Conservation (phyloP, 2,797 vertebrate genomes). For the Urosaurus nigricauda region DNA sequence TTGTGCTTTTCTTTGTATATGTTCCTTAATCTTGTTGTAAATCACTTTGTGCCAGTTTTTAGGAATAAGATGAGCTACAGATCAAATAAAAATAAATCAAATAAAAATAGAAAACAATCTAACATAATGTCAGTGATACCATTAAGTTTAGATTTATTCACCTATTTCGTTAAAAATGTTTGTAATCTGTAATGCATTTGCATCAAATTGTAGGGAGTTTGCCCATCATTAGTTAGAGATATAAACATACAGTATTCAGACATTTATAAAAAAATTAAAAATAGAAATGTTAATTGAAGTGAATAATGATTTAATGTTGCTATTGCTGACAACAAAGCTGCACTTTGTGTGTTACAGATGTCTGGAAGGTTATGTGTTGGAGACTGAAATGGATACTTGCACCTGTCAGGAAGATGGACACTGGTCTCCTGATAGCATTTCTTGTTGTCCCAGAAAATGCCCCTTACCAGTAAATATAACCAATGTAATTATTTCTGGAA, state of each 20-base stretch:
- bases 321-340: constrained; percentile 28
- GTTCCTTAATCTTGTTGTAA: too few relatives aligned
- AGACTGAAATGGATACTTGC: constrained; percentile 78
- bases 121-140: background rate
- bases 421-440: constrained; percentile 89
- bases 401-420: constrained; percentile 88
- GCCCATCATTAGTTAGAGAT: background rate
- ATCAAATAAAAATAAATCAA: background rate
- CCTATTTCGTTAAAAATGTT: background rate
- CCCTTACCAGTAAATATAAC: constrained; percentile 82
- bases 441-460: constrained; percentile 87
- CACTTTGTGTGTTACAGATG: constrained; percentile 84
- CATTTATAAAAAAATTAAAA: background rate
- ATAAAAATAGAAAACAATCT: background rate
- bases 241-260: background rate
- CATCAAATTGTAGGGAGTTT: background rate
- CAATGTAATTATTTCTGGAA: constrained; percentile 79
- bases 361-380: constrained; percentile 86
- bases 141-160: background rate
- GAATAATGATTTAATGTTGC: background rate
- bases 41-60: too few relatives aligned
- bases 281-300: background rate
- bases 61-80: too few relatives aligned
- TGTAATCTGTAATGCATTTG: background rate
- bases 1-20: too few relatives aligned